These are phyloP conservation scores for Lontra canadensis DNA, from an alignment of 2,113 vertebrate genomes.

Conservation along the genomic window DNA sequence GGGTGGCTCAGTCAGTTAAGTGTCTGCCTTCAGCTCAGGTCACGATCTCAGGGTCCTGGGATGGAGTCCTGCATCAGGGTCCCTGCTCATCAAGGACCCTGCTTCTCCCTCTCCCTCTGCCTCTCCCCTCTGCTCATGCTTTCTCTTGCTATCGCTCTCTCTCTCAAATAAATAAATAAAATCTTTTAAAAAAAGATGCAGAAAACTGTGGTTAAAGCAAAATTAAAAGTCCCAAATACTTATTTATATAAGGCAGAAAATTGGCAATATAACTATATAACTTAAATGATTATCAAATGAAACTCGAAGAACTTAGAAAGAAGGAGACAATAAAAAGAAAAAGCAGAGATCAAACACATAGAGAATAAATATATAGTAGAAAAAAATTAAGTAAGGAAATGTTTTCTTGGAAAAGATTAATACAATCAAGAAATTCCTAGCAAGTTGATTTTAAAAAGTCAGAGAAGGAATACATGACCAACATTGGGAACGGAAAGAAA, in stretches of 20 bases:
- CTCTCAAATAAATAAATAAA: not conserved
- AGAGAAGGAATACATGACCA: not conserved
- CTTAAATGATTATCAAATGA: not conserved
- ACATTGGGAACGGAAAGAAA: not conserved
- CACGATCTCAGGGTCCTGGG: too few species aligned
- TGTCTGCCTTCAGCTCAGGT: too few species aligned
- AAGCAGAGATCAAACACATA: not conserved
- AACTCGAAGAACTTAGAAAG: not conserved
- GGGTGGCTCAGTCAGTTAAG: too few species aligned
- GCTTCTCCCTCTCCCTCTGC: too few species aligned
- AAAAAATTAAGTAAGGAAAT: not conserved
- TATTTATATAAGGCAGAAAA: not conserved
- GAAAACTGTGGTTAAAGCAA: not conserved
- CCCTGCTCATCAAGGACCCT: too few species aligned
- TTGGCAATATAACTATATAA: not conserved
- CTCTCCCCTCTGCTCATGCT: too few species aligned
- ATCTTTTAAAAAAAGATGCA: not conserved
- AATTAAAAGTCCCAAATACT: not conserved
- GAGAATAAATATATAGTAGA: not conserved
- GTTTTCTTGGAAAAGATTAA: not conserved
- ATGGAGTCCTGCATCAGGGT: too few species aligned
- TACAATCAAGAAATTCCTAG: not conserved
- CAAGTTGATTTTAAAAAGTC: not conserved
- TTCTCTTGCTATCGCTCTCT: not conserved
- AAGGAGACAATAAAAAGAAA: not conserved